A percentile compares a stretch with the other conserved stretches of the same genome.
These are phyloP conservation scores for Ceyx cyanopectus DNA, from an alignment of 2,113 vertebrate species.

Conservation along the genomic window DNA sequence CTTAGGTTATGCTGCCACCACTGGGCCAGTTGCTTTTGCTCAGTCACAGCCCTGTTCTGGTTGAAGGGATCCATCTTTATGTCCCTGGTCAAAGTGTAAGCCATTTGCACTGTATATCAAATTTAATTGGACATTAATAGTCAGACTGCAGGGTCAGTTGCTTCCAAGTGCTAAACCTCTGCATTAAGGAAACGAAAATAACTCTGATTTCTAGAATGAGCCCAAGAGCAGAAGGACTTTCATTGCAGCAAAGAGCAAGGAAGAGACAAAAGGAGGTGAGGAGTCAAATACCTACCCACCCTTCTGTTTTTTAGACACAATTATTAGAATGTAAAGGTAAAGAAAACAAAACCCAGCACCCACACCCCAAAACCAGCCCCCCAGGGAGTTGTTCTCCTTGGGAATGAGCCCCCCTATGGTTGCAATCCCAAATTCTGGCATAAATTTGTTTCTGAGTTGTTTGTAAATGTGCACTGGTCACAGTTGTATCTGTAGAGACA, in stretches of 20 bases:
- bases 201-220: background rate
- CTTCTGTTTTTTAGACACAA: background rate
- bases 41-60: background rate
- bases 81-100: background rate
- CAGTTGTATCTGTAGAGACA: background rate
- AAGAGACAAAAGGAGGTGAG: background rate
- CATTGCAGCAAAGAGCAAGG: background rate
- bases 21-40: slow-evolving; percentile 46
- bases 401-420: background rate
- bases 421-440: background rate
- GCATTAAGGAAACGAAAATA: background rate
- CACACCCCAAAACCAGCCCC: background rate
- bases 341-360: background rate
- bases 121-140: background rate
- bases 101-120: background rate
- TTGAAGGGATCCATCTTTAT: background rate
- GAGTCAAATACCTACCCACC: background rate
- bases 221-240: background rate
- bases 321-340: background rate
- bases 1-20: slow-evolving; percentile 78
- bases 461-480: background rate
- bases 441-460: background rate
- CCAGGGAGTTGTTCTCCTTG: background rate
- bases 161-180: background rate
- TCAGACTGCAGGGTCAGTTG: background rate